Evolutionary conservation across 2,888 invertebrate genomes (phyloP), one percentile per base, ranked within the genome.

Genomic region (Xestobium rufovillosum): DNA sequence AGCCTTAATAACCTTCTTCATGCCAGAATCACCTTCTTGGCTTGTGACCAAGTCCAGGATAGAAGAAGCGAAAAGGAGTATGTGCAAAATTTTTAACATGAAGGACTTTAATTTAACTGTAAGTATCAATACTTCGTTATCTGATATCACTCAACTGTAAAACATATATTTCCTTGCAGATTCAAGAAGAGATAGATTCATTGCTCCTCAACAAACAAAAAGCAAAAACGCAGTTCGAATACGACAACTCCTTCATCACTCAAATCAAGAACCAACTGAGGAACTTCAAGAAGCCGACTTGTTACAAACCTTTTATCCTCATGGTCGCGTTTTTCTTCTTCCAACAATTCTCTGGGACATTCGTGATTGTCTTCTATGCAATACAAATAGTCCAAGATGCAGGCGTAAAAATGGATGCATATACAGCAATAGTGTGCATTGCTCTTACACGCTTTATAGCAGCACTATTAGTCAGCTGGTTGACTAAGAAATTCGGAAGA

Each of bases 21-120:
- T 75, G 12, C 71, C 73, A 1, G 75, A 75, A 55, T 71, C 73
- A 10, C 74, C 74, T 1, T 52, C 68, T 3, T 75, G 75, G 75
- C 52, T 74, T 10, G 57, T 69, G 1, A 61, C 66, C 15, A 65
- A 63, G 36, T 68, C 68, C 32, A 61, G 69, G 4, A 44, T 62
- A 9, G 64, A 66, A 2, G 71, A 71, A 48, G 74, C 74, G 0
- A 57, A 64, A 34, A 46, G 39, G 13, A 60, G 56, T 28, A 53
- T 71, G 49, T 63, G 65, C 38, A 57, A 55, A 41, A 65, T 71
- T 25, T 67, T 63, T 28, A 68, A 67, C 0, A 49, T 65, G 2
- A 50, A 51, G 31, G 41, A 47, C 3, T 50, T 47, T 26, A 55
- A 48, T 8, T 28, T 41, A 2, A n/a, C n/a, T n/a, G n/a, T n/a